Percentiles rank a stretch among this genome's conserved stretches.
Evolutionary conservation across 2,888 invertebrate genomes (phyloP).

Genomic region (Erebia palarica): DNA sequence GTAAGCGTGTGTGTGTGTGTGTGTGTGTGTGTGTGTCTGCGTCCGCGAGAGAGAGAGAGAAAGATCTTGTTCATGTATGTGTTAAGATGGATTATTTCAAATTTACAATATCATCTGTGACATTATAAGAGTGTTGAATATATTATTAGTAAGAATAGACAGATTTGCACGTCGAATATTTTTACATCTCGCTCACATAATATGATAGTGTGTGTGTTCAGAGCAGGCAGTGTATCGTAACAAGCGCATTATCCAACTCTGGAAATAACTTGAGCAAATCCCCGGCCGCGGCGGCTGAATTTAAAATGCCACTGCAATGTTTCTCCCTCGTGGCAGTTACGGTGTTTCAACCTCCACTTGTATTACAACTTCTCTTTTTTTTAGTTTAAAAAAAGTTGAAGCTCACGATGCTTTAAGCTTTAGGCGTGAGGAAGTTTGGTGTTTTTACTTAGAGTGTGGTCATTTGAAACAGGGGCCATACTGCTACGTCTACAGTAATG

Average conservation of each 20-base stretch:
- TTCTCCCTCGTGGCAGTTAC: constrained; percentile 15
- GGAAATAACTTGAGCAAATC: constrained; percentile 23
- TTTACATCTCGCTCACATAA: background rate
- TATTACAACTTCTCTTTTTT: constrained; percentile 8
- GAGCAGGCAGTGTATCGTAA: background rate
- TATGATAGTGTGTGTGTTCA: background rate
- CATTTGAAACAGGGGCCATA: too few relatives aligned
- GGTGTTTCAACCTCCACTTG: constrained; percentile 17
- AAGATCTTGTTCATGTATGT: too few relatives aligned
- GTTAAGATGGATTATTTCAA: too few relatives aligned
- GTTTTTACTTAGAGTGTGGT: too few relatives aligned
- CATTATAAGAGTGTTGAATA: too few relatives aligned
- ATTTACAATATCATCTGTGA: too few relatives aligned
- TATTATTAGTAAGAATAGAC: too few relatives aligned
- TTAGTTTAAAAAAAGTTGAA: constrained; percentile 6
- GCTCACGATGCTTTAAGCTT: constrained; percentile 3
- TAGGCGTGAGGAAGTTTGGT: background rate
- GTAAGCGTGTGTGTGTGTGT: too few relatives aligned
- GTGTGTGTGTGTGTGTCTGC: too few relatives aligned
- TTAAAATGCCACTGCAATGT: constrained; percentile 18
- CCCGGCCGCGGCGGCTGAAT: constrained; percentile 19
- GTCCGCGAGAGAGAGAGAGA: too few relatives aligned
- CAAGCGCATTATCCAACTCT: constrained; percentile 14
- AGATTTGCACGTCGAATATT: background rate
- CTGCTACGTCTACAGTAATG: too few relatives aligned